Conservation (phyloP, 2,113 vertebrate species). For the Passer domesticus region DNA sequence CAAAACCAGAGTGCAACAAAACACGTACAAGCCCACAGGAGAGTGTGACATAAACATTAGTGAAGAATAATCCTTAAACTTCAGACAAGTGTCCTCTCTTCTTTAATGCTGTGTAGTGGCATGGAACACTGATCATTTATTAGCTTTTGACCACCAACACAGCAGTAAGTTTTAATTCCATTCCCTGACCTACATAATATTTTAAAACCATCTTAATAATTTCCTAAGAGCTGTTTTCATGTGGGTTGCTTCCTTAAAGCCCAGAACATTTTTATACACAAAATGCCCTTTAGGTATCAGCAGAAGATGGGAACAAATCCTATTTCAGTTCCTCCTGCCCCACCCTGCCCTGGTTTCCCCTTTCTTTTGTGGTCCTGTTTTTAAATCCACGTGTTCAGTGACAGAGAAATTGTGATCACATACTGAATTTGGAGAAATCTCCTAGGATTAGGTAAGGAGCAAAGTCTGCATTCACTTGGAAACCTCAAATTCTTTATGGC, state of each 20-base stretch:
- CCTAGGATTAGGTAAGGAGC: neutral
- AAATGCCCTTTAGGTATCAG: slow-evolving; percentile 40
- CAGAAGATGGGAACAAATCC: neutral
- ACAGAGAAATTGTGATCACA: neutral
- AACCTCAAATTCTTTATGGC: neutral
- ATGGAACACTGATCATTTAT: slow-evolving; percentile 56
- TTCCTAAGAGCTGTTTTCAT: slow-evolving; percentile 41
- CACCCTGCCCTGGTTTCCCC: neutral
- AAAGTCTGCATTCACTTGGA: neutral
- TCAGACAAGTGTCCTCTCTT: slow-evolving; percentile 26
- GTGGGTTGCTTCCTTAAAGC: slow-evolving; percentile 73
- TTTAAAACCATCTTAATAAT: slow-evolving; percentile 59
- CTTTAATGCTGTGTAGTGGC: slow-evolving; percentile 54
- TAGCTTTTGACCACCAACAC: slow-evolving; percentile 67
- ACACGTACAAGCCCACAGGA: neutral
- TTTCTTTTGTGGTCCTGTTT: neutral
- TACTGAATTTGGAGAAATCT: fast-evolving
- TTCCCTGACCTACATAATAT: slow-evolving; percentile 68
- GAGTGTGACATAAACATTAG: neutral
- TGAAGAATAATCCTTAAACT: neutral
- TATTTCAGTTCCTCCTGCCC: neutral
- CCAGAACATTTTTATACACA: slow-evolving; percentile 1
- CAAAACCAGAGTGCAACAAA: neutral
- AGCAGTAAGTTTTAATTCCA: slow-evolving; percentile 24
- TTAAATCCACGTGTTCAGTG: fast-evolving